Evolutionary conservation across 64 coral and sea anemone species (phyloP).

Genomic region (Montipora foliosa): DNA sequence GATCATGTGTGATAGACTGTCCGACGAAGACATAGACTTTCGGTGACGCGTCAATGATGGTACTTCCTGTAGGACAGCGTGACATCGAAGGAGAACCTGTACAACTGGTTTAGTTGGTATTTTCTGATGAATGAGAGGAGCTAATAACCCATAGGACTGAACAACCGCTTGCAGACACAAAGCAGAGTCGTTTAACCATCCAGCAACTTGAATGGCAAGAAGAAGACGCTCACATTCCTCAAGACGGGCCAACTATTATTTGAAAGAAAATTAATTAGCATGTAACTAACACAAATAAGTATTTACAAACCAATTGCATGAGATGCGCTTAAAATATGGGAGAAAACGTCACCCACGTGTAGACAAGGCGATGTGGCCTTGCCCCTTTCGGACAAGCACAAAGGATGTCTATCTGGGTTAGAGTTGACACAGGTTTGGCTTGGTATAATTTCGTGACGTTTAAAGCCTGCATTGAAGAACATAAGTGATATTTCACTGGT

Average conservation of each 20-base stretch:
- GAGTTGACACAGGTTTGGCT: too few relatives aligned
- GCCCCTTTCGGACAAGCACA: too few relatives aligned
- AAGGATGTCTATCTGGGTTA: too few relatives aligned
- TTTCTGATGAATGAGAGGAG: conserved; percentile 89
- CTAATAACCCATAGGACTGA: conserved; percentile 90
- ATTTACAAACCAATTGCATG: too few relatives aligned
- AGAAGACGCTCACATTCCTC: conserved; percentile 86
- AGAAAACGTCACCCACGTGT: too few relatives aligned
- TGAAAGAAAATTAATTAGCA: too few relatives aligned
- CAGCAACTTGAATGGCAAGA: conserved; percentile 87
- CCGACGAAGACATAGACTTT: conserved; percentile 74
- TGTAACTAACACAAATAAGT: too few relatives aligned
- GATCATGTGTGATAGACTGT: conserved; percentile 96
- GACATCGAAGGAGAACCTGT: conserved; percentile 93
- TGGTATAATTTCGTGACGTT: too few relatives aligned
- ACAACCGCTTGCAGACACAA: conserved; percentile 90
- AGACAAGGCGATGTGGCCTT: too few relatives aligned
- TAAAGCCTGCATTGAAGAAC: too few relatives aligned
- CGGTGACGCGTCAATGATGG: conserved; percentile 90
- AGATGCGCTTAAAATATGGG: too few relatives aligned
- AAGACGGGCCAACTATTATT: conserved; percentile 73
- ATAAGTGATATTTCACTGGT: too few relatives aligned
- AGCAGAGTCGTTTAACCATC: conserved; percentile 90
- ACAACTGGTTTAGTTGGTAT: conserved; percentile 97
- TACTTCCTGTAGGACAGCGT: conserved; percentile 93